Percentiles rank a stretch among this genome's conserved stretches.
Conservation (phyloP, 2,113 vertebrate species). For the Montifringilla adamsi region DNA sequence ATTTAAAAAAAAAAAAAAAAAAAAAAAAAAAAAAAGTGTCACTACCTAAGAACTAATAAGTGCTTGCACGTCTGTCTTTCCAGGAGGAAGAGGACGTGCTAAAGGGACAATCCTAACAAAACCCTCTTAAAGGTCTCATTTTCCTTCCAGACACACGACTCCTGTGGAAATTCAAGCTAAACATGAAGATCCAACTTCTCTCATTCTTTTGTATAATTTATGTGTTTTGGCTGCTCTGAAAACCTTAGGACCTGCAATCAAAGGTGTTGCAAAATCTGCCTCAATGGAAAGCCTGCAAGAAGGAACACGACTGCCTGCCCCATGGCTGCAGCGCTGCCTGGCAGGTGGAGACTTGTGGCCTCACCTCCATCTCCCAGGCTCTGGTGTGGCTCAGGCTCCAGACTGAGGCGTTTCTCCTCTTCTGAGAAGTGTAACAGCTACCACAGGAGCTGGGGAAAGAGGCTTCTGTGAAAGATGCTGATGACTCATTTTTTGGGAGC, state of each 20-base stretch:
- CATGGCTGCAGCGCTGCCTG: background rate
- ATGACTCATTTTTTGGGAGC: background rate
- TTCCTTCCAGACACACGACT: background rate
- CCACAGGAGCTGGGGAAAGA: background rate
- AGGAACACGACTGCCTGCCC: background rate
- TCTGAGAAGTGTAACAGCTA: background rate
- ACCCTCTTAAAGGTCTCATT: background rate
- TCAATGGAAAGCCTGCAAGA: background rate
- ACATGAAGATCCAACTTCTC: background rate
- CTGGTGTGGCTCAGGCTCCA: background rate
- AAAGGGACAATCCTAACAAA: background rate
- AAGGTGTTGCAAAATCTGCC: background rate
- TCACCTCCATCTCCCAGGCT: background rate
- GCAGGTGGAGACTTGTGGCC: constrained; percentile 1
- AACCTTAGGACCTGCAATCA: background rate
- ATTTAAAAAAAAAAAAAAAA: background rate
- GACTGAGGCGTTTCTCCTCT: background rate
- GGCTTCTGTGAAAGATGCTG: background rate
- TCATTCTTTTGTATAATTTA: background rate
- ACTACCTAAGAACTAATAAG: background rate
- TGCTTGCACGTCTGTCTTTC: background rate
- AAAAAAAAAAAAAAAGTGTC: background rate
- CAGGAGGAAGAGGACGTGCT: background rate
- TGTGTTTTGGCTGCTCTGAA: background rate
- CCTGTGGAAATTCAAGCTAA: background rate